Evolutionary conservation across 1,140 invertebrate species (phyloP).

Genomic region (Drosophila nasuta): DNA sequence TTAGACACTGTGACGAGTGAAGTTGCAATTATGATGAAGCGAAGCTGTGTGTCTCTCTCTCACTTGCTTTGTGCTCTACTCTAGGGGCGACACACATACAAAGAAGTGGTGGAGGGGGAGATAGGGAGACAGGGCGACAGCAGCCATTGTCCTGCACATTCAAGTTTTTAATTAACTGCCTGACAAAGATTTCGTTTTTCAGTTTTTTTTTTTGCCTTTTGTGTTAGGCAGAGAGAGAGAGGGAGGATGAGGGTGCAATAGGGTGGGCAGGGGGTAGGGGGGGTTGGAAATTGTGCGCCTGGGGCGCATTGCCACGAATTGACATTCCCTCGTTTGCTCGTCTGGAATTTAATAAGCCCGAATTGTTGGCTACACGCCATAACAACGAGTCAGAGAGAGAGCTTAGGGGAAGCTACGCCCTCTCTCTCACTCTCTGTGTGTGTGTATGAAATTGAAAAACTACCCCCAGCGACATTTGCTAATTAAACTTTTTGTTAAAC

Average conservation of each 20-base stretch:
- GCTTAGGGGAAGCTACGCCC: neutral
- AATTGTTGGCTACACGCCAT: slow-evolving; percentile 48
- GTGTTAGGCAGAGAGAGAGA: neutral
- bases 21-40: slow-evolving; percentile 40
- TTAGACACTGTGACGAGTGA: slow-evolving; percentile 12
- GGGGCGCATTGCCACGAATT: slow-evolving; percentile 64
- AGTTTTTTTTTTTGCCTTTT: slow-evolving; percentile 12
- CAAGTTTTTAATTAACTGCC: slow-evolving; percentile 81
- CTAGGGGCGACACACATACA: neutral
- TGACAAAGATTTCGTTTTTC: slow-evolving; percentile 75
- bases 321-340: slow-evolving; percentile 60
- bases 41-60: neutral
- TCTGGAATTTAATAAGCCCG: slow-evolving; percentile 75
- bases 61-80: slow-evolving; percentile 16
- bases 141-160: slow-evolving; percentile 47
- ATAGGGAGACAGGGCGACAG: neutral
- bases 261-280: neutral
- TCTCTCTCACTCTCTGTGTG: too few relatives aligned
- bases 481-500: slow-evolving; percentile 67
- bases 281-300: slow-evolving; percentile 32
- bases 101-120: neutral
- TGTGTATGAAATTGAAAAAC: slow-evolving; percentile 24
- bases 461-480: slow-evolving; percentile 46
- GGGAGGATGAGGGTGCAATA: neutral
- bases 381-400: neutral